These are phyloP conservation scores for Ursus arctos DNA, from an alignment of 2,113 vertebrate genomes.

Conservation along the genomic window DNA sequence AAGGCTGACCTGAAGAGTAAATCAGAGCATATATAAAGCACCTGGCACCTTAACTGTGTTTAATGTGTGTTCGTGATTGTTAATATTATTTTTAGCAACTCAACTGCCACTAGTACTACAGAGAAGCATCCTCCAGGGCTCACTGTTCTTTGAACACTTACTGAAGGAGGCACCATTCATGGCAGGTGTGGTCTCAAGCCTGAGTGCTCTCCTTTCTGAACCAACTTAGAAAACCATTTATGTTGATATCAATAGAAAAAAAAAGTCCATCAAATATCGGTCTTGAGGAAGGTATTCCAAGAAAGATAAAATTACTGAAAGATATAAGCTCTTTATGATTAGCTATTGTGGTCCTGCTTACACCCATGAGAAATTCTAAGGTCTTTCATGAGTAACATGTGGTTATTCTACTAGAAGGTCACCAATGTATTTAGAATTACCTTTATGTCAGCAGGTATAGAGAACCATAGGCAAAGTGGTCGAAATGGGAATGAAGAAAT, in stretches of 20 bases:
- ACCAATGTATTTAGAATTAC: not conserved
- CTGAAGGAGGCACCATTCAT: not conserved
- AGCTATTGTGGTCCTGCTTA: not conserved
- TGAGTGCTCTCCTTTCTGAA: not conserved
- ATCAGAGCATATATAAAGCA: accelerated
- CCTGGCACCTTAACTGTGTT: not conserved
- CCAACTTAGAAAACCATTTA: not conserved
- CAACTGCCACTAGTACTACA: not conserved
- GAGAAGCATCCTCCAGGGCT: not conserved
- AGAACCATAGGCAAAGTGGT: not conserved
- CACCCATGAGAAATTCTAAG: not conserved
- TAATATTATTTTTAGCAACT: not conserved
- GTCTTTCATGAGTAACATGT: not conserved
- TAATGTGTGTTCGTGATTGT: too few species aligned
- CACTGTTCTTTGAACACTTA: not conserved
- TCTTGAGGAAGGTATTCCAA: not conserved
- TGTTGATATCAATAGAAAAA: too few species aligned
- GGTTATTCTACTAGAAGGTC: not conserved
- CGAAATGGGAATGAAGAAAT: not conserved
- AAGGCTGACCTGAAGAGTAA: too few species aligned
- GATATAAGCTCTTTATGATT: not conserved
- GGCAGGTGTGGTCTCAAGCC: not conserved
- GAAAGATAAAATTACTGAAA: not conserved
- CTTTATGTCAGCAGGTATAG: not conserved
- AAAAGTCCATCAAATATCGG: not conserved